Evolutionary conservation across 2,797 vertebrate genomes (phyloP), one percentile per base, ranked within the genome.

Genomic region (Clamator glandarius): DNA sequence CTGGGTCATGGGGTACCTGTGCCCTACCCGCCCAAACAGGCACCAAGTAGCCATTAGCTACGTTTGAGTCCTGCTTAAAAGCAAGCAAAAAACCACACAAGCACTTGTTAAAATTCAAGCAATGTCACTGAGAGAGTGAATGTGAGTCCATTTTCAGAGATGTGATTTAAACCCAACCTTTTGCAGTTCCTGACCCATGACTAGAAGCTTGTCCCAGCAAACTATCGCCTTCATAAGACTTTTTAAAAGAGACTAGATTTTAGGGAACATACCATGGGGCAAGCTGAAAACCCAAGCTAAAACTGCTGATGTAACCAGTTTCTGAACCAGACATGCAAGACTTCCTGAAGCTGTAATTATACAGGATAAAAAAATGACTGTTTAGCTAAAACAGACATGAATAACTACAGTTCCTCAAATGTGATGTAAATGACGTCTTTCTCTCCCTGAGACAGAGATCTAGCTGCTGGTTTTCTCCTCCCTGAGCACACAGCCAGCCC

Each of bases 341-440:
- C 95, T 96, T 96, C 95, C 96, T 91, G 75, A 64, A 68, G n/a
- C 20, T 46, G n/a, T 67, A 85, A 89, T 64, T 67, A 44, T 11
- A 59, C 19, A 68, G n/a, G 35, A 89, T 61, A 2, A 78, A 78
- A 50, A 87, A 25, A n/a, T 2, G 10, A 8, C 24, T 69, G 28
- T 75, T 89, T 92, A 50, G 72, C 61, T 89, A 68, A 74, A 93
- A 64, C 5, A 62, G 48, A 33, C 21, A 89, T 3, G 12, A 94
- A 64, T 18, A 75, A 51, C 36, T 35, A n/a, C 26, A 85, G 91
- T 94, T 96, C 95, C 93, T 63, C 59, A 95, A 87, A 93, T 3
- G 9, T 54, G 78, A 80, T 39, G 50, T 35, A 44, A 14, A 12
- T n/a, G 10, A 64, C 36, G 20, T 85, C 58, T 70, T 85, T 77